Base-by-base conservation (phyloP, 2,888 invertebrate genomes). In the Lacanobia wlatinum region DNA sequence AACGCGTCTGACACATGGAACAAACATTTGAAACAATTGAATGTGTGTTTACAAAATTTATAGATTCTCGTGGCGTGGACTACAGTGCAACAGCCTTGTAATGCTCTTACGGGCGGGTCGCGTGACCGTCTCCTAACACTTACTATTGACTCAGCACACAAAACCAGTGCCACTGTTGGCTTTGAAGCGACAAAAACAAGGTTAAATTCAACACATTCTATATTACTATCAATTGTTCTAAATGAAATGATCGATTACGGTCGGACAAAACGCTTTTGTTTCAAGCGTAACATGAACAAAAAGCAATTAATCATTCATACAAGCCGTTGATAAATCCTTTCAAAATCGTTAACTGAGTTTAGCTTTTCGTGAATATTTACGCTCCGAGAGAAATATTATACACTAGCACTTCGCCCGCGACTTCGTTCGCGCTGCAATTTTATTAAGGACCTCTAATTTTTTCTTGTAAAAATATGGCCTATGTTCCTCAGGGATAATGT, bases 131-230 rank as follows among this genome's bases (percentile, higher is more conserved):
- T 65, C 76, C 64, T 40, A 52, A 75, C 60, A 76, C 61, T 73
- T 53, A 71, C 70, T 84, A 87, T 83, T 77, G 81, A 65, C 70
- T 68, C 66, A 70, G 76, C 73, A 79, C 71, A 86, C 82, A 86
- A 83, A 78, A 76, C 65, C 75, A 83, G 83, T 65, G 70, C 56
- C 23, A 48, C 73, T 59, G 58, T 87, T 72, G 82, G 89, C 90
- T 92, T 90, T 90, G 89, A 82, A 87, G 85, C 85, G 88, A 84
- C 87, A 87, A 78, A 84, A 90, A 84, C 85, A 87, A 90, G 79
- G 84, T 78, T 88, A 88, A 90, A 92, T 89, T 91, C 89, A 88
- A 89, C 87, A 87, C 91, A 92, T 90, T 92, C 88, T 89, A 90
- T 88, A 90, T 70, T 73, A 85, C 83, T 87, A 84, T 83, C 89